These are phyloP conservation scores for Fulmarus glacialis DNA, from an alignment of 2,113 vertebrate species.

Conservation along the genomic window DNA sequence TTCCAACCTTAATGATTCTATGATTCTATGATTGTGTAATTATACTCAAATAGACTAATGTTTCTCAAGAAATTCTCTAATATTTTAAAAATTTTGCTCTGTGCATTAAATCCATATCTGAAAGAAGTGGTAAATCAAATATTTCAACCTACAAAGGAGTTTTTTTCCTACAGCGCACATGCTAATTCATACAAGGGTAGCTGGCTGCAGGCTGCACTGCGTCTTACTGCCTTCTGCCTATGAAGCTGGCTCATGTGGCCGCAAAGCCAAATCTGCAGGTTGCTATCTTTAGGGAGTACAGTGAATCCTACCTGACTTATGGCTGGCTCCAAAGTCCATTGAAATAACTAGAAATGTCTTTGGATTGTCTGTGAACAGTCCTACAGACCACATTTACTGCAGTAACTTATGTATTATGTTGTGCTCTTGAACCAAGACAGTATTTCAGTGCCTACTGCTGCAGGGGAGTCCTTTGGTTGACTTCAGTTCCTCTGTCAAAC, in stretches of 20 bases:
- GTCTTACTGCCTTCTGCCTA: not conserved
- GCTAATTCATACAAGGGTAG: too few relatives aligned
- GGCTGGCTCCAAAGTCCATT: not conserved
- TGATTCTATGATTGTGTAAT: not conserved
- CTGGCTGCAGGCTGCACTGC: not conserved
- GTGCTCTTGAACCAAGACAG: not conserved
- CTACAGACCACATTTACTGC: not conserved
- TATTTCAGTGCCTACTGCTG: not conserved
- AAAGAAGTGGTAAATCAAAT: not conserved
- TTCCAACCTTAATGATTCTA: too few relatives aligned
- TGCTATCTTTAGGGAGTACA: not conserved
- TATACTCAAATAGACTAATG: not conserved
- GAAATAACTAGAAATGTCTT: not conserved
- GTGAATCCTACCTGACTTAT: not conserved
- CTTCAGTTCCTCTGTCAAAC: not conserved
- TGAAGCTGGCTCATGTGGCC: not conserved
- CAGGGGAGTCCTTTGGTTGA: not conserved
- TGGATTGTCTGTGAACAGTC: not conserved
- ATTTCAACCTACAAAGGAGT: not conserved
- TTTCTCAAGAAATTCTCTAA: not conserved
- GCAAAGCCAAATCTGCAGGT: not conserved
- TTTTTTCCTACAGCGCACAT: fast-evolving
- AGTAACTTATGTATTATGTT: fast-evolving
- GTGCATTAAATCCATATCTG: fast-evolving
- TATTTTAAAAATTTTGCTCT: not conserved